Conservation (phyloP, 2,113 vertebrate genomes). For the Stigmatopora nigra region DNA sequence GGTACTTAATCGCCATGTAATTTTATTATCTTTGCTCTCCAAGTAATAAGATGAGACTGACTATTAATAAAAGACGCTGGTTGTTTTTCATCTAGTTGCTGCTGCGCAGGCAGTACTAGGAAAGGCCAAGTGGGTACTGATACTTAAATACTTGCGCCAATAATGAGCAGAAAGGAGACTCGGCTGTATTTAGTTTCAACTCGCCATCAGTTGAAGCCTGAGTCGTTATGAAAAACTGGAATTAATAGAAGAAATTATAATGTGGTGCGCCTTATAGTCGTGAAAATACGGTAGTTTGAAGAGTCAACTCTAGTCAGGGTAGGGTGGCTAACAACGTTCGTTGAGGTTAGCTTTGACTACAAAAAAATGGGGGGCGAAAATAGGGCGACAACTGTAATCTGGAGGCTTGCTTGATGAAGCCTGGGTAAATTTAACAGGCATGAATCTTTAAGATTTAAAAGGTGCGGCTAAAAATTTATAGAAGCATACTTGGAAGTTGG, state of each 20-base stretch:
- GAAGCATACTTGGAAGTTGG: constrained; percentile 80
- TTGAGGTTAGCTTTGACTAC: constrained; percentile 33
- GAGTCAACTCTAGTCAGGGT: constrained; percentile 55
- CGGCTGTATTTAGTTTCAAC: constrained; percentile 15
- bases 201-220: constrained; percentile 18
- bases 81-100: constrained; percentile 34
- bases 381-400: constrained; percentile 42
- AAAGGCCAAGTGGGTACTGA: constrained; percentile 45
- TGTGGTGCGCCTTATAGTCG: no score
- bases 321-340: constrained; percentile 49
- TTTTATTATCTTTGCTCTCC: constrained; percentile 59
- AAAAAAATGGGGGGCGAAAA: constrained; percentile 6
- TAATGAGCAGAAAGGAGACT: constrained; percentile 23
- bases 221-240: constrained; percentile 21
- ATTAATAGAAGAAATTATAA: constrained; percentile 13
- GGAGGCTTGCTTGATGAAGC: constrained; percentile 46
- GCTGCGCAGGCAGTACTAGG: constrained; percentile 30
- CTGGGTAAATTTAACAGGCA: constrained; percentile 76
- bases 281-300: no score
- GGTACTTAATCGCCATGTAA: constrained; percentile 64
- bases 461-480: constrained; percentile 83
- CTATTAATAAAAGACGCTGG: constrained; percentile 53
- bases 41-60: constrained; percentile 45
- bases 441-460: constrained; percentile 80
- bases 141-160: constrained; percentile 25